Percentiles rank a stretch among this genome's conserved stretches.
Conservation (phyloP, 1,140 invertebrate genomes). For the Aleiodes sp. region DNA sequence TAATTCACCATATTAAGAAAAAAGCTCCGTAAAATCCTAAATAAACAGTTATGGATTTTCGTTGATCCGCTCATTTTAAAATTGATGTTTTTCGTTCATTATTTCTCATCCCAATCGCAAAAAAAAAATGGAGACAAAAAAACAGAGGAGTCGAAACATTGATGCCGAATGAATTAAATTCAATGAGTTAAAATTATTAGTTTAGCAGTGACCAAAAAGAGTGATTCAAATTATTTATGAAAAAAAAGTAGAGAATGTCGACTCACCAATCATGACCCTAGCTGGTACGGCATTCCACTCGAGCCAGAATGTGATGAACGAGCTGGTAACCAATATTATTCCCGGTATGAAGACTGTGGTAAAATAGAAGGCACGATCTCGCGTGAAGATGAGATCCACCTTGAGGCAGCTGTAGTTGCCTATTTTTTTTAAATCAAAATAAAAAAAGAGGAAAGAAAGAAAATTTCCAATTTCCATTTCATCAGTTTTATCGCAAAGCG, state of each 20-base stretch:
- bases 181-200: conserved; percentile 2
- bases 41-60: too few species aligned
- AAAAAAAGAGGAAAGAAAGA: conserved; percentile 18
- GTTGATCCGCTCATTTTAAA: too few species aligned
- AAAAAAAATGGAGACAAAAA: too few species aligned
- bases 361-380: conserved; percentile 95
- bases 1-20: too few species aligned
- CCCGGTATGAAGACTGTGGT: conserved; percentile 96
- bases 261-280: conserved; percentile 89
- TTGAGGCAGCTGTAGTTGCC: conserved; percentile 94
- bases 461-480: background rate
- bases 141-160: too few species aligned
- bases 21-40: too few species aligned
- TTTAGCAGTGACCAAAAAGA: too few species aligned
- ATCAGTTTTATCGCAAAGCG: background rate
- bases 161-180: too few species aligned
- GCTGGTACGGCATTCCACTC: conserved; percentile 96
- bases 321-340: conserved; percentile 93
- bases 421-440: conserved; percentile 60
- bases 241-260: background rate
- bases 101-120: too few species aligned
- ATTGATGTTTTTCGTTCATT: too few species aligned
- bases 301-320: conserved; percentile 94
- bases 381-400: conserved; percentile 90
- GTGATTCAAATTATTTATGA: conserved; percentile 8